Base-by-base conservation (phyloP, 2,888 invertebrate genomes). In the Cremastinae sp. region DNA sequence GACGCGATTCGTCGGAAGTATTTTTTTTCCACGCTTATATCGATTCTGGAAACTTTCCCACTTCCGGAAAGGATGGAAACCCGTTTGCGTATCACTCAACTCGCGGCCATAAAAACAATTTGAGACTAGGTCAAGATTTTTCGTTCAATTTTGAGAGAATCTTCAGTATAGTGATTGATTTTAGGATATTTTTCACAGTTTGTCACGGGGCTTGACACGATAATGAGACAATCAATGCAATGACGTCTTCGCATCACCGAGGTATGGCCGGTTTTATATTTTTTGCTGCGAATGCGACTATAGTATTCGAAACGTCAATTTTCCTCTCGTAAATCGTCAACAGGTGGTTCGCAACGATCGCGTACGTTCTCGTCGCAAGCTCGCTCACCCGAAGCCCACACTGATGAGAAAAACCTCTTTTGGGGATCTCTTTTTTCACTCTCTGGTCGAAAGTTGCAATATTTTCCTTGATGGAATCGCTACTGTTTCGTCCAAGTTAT, bases 301-400 rank as follows among this genome's bases (percentile, higher is more conserved):
- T 66, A 53, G 43, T 43, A 20, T 53, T 53, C 37, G 61, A 43
- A 69, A 73, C 81, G 80, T 80, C 82, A 82, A 83, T 84, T 83
- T 83, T 83, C 81, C 82, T 78, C 83, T 83, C 83, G 85, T 84
- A 83, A 83, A 86, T 84, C 83, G 84, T 86, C 87, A 87, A 87
- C 88, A 87, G 88, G 87, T 88, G 87, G 86, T 85, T 87, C 74
- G 78, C 75, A 83, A 78, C 74, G 66, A 72, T 64, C 75, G 80
- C 75, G 80, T 74, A 70, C 70, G 58, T 71, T 53, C 65, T 28
- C 45, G 35, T 65, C 73, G 62, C 64, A 56, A 35, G 53, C 69
- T 65, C 68, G 55, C 74, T 74, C 71, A 65, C 69, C 65, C 58
- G 49, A 65, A 28, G 20, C 14, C 8, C 2, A 2, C 39, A 37